Evolutionary conservation across 2,888 invertebrate species (phyloP), one percentile per base, ranked within the genome.

Genomic region (Calephelis perditalis): DNA sequence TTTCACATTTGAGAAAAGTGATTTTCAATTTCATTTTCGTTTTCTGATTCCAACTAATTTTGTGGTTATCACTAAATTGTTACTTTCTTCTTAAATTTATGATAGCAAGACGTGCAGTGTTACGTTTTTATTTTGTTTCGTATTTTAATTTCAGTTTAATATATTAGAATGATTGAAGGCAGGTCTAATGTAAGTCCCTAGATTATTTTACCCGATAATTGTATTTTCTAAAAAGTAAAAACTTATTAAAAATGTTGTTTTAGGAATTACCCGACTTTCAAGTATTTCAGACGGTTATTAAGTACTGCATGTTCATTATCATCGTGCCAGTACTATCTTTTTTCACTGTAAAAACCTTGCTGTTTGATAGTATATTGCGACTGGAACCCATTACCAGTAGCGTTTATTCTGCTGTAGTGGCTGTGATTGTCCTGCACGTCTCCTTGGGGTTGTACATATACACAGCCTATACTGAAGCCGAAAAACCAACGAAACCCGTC

Each of bases 391-490:
- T 95, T 52, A 91, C 92, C 26, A 94, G 95, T 71, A 96, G 95
- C 79, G 95, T 96, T 44, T 95, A 94, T 78, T 93, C 96, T 5
- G 96, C 96, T 36, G 92, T 95, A 47, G 92, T 94, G 56, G 95
- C 96, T 0, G 93, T 97, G 9, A 72, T 96, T 7, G 92, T 94
- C 7, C 84, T 97, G 59, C 96, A 97, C 76, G 74, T 95, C 65
- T 95, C 96, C 4, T 77, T 97, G 63, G 96, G 94, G 37, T 83
- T 95, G 56, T 96, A 95, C 75, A 95, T 97, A 72, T 95, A 94
- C 76, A 92, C 92, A 73, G 96, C 96, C 0, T 96, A 96, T 78
- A 93, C 92, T 68, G 93, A 92, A 68, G 65, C 83, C 11, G 92
- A 86, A 0, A 89, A 77, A 73, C 55, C 73, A 57, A 75, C 76